These are phyloP conservation scores for Dermatophagoides farinae DNA, from an alignment of 1,140 invertebrate species.

Conservation along the genomic window DNA sequence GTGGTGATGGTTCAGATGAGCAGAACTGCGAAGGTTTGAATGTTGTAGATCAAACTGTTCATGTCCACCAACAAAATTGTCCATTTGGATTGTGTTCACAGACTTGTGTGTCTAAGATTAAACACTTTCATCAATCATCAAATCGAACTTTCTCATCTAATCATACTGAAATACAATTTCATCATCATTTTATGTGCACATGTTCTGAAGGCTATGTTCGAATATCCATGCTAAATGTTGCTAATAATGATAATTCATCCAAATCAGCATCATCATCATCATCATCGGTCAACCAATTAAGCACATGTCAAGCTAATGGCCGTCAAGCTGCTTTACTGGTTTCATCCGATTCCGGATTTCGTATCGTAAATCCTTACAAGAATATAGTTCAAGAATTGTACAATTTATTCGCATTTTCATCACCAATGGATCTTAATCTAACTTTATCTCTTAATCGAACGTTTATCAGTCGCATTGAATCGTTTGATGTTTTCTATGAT, in stretches of 20 bases:
- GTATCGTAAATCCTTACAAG: slow-evolving; percentile 38
- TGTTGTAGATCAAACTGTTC: slow-evolving; percentile 21
- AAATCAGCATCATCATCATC: not conserved
- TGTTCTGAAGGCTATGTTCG: slow-evolving; percentile 40
- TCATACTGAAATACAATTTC: not conserved
- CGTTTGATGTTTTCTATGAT: slow-evolving; percentile 21
- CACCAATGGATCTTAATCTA: not conserved
- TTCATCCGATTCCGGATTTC: slow-evolving; percentile 39
- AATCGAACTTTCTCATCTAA: not conserved
- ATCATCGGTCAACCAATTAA: slow-evolving; percentile 14
- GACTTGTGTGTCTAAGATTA: slow-evolving; percentile 41
- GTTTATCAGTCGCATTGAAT: slow-evolving; percentile 19
- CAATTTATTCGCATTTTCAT: slow-evolving; percentile 20
- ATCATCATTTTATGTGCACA: slow-evolving; percentile 31
- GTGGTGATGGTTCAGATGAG: slow-evolving; percentile 38
- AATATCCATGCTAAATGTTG: not conserved
- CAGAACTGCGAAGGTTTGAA: slow-evolving; percentile 18
- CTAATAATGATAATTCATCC: not conserved
- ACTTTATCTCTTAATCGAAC: not conserved
- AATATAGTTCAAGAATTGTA: slow-evolving; percentile 25
- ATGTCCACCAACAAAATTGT: slow-evolving; percentile 33
- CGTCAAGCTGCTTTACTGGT: slow-evolving; percentile 35
- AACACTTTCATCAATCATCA: not conserved
- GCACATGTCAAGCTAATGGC: slow-evolving; percentile 27
- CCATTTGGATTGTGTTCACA: slow-evolving; percentile 45